Conservation (phyloP, 1,140 invertebrate genomes). For the Drosophila ercepeae region DNA sequence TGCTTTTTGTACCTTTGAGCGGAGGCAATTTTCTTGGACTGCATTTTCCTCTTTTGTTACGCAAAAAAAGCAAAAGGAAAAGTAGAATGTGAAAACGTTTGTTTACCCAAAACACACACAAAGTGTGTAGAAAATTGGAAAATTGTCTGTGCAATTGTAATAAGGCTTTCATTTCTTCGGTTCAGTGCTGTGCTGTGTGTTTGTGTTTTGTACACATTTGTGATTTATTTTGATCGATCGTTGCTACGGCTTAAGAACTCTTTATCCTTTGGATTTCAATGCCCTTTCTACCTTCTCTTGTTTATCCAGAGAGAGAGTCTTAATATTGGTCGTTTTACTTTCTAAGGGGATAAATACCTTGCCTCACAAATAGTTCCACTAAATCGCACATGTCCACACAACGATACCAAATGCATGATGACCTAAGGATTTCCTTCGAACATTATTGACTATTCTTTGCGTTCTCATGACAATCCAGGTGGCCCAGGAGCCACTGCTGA, state of each 20-base stretch:
- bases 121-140: slow-evolving; percentile 71
- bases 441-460: slow-evolving; percentile 7
- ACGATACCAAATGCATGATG: slow-evolving; percentile 1
- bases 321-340: slow-evolving; percentile 69
- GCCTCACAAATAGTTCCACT: slow-evolving; percentile 75
- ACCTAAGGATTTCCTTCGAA: slow-evolving; percentile 16
- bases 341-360: slow-evolving; percentile 43
- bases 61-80: slow-evolving; percentile 49
- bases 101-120: slow-evolving; percentile 70
- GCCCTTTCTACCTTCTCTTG: slow-evolving; percentile 26
- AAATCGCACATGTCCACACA: slow-evolving; percentile 78
- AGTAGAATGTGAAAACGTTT: slow-evolving; percentile 47
- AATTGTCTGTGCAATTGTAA: slow-evolving; percentile 74
- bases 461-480: slow-evolving; percentile 45
- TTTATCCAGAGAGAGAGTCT: slow-evolving; percentile 67
- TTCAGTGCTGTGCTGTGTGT: slow-evolving; percentile 5
- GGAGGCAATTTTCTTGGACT: slow-evolving; percentile 70
- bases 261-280: slow-evolving; percentile 19
- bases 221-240: slow-evolving; percentile 80
- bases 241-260: slow-evolving; percentile 53
- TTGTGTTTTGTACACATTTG: slow-evolving; percentile 61
- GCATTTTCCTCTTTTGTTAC: slow-evolving; percentile 70
- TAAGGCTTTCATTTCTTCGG: slow-evolving; percentile 49
- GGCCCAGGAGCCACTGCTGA: slow-evolving; percentile 29
- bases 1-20: slow-evolving; percentile 35